Evolutionary conservation across 2,113 vertebrate genomes (phyloP).

Genomic region (Pterocles burchelli): DNA sequence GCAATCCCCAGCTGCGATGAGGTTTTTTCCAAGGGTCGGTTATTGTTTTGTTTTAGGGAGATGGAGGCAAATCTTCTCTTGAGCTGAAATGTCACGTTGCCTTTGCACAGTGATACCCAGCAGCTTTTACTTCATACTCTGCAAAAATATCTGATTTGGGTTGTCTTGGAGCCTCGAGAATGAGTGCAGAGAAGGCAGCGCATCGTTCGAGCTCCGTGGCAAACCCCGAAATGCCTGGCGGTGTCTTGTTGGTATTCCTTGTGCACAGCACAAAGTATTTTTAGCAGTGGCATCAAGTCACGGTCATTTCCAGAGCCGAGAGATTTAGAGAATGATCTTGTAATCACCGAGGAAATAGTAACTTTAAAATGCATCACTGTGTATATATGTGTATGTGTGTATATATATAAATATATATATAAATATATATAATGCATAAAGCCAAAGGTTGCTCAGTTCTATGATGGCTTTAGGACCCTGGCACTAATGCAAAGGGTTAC

Average conservation of each 20-base stretch:
- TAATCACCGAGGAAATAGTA: neutral
- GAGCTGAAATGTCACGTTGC: neutral
- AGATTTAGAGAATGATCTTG: neutral
- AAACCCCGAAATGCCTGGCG: neutral
- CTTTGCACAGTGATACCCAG: neutral
- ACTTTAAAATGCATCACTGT: neutral
- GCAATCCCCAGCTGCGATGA: rapidly evolving
- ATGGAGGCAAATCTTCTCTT: neutral
- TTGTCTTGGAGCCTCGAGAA: neutral
- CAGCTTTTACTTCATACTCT: neutral
- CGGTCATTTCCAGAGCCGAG: slow-evolving; percentile 9
- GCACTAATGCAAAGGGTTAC: neutral
- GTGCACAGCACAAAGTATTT: neutral
- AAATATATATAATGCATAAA: neutral
- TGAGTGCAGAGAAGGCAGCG: neutral
- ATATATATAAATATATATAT: slow-evolving; percentile 28
- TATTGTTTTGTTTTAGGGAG: neutral
- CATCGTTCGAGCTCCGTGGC: neutral
- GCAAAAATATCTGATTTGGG: neutral
- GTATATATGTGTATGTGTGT: slow-evolving; percentile 51
- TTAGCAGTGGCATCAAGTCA: slow-evolving; percentile 24
- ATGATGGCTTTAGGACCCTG: rapidly evolving
- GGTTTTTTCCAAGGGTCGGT: neutral
- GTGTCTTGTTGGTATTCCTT: neutral
- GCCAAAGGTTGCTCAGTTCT: neutral